phyloP scores from a whole-genome alignment of 2,113 vertebrate species.

The Cebus imitator region DNA sequence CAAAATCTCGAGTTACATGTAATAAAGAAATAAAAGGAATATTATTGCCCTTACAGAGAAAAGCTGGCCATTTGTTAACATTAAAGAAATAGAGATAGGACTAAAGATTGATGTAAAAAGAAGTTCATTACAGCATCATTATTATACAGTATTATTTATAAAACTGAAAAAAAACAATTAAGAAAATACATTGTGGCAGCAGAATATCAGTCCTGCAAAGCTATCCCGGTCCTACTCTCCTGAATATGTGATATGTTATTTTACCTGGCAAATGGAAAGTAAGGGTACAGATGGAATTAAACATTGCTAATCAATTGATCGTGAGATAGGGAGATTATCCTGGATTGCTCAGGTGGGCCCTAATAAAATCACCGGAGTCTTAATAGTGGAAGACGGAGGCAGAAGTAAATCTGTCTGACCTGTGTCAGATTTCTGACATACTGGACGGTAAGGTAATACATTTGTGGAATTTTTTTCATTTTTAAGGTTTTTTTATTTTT shows the following conservation, averaged over 20 bases:
- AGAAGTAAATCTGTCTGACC: not conserved
- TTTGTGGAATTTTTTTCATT: not conserved
- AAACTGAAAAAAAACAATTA: not conserved
- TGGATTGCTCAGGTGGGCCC: not conserved
- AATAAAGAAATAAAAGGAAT: not conserved
- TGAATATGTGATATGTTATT: not conserved
- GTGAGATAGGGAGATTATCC: not conserved
- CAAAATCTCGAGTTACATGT: not conserved
- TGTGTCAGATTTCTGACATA: not conserved
- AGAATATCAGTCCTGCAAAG: not conserved
- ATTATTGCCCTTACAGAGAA: not conserved
- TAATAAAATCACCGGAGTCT: not conserved
- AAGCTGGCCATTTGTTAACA: not conserved
- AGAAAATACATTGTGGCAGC: not conserved
- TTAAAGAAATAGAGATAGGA: not conserved
- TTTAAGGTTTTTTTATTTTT: not conserved
- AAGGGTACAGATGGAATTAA: not conserved
- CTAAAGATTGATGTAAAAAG: not conserved
- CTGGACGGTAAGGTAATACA: not conserved
- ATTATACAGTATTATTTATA: not conserved
- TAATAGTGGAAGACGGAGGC: not conserved
- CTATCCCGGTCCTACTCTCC: not conserved
- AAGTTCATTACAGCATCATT: not conserved
- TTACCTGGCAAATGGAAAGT: not conserved
- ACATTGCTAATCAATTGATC: not conserved